These are phyloP conservation scores for Aproaerema taeniolella DNA, from an alignment of 2,888 invertebrate species.

Conservation along the genomic window DNA sequence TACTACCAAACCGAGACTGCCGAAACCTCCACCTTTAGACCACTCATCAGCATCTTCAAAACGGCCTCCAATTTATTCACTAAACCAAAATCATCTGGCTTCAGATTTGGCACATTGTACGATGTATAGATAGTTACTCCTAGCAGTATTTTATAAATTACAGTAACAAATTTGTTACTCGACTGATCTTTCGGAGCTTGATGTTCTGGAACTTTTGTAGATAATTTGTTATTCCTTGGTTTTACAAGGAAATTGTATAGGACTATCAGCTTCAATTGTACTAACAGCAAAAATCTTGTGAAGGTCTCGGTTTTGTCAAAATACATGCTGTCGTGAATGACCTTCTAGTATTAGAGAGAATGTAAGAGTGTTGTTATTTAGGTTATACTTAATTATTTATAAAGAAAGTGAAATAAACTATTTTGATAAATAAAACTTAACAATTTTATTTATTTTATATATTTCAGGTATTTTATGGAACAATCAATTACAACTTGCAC, in stretches of 20 bases:
- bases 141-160: conserved; percentile 29
- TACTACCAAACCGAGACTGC: conserved; percentile 48
- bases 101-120: conserved; percentile 64
- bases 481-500: too few relatives aligned
- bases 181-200: conserved; percentile 70
- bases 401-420: conserved; percentile 37
- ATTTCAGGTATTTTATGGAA: too few relatives aligned
- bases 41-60: conserved; percentile 66
- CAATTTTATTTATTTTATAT: too few relatives aligned
- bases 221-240: conserved; percentile 72
- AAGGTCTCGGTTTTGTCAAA: conserved; percentile 50
- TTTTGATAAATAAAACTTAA: too few relatives aligned
- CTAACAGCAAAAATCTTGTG: conserved; percentile 35
- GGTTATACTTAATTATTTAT: conserved; percentile 45
- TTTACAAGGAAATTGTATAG: conserved; percentile 66
- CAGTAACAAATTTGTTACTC: conserved; percentile 68
- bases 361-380: conserved; percentile 51
- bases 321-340: conserved; percentile 57
- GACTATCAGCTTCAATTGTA: conserved; percentile 35
- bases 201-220: conserved; percentile 59
- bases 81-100: conserved; percentile 55
- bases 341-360: conserved; percentile 67
- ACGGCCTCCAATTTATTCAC: conserved; percentile 60
- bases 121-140: conserved; percentile 15
- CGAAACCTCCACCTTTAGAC: conserved; percentile 60